These are phyloP conservation scores for Tragelaphus eurycerus DNA, from an alignment of 2,797 vertebrate species.

Conservation along the genomic window DNA sequence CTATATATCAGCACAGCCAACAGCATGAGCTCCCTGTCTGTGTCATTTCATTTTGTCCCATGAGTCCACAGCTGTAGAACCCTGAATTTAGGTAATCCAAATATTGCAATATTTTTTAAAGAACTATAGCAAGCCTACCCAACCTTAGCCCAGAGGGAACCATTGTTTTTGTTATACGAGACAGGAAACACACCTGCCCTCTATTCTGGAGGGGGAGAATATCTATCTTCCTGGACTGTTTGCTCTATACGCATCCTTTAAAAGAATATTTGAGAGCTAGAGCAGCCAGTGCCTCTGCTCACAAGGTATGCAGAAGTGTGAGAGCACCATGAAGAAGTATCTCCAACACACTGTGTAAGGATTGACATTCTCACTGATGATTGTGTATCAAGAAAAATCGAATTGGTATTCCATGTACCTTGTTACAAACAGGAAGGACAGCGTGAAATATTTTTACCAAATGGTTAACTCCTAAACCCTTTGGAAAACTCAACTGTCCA, in stretches of 20 bases:
- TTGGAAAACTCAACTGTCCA: background rate
- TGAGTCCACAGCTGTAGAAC: background rate
- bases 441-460: background rate
- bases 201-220: background rate
- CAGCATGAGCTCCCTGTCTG: background rate
- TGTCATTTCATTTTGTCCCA: background rate
- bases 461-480: background rate
- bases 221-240: background rate
- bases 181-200: background rate
- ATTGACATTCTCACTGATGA: background rate
- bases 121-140: background rate
- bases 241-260: background rate
- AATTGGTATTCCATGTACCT: background rate
- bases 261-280: background rate
- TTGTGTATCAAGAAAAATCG: background rate
- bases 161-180: background rate
- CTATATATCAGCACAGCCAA: background rate
- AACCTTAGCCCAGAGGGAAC: background rate
- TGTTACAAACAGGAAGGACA: background rate
- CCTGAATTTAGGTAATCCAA: background rate
- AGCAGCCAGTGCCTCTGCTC: background rate
- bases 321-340: background rate
- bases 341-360: background rate
- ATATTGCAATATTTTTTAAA: background rate
- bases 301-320: background rate